Evolutionary conservation across 1,140 invertebrate species (phyloP).

Genomic region (Sitobion miscanthi): DNA sequence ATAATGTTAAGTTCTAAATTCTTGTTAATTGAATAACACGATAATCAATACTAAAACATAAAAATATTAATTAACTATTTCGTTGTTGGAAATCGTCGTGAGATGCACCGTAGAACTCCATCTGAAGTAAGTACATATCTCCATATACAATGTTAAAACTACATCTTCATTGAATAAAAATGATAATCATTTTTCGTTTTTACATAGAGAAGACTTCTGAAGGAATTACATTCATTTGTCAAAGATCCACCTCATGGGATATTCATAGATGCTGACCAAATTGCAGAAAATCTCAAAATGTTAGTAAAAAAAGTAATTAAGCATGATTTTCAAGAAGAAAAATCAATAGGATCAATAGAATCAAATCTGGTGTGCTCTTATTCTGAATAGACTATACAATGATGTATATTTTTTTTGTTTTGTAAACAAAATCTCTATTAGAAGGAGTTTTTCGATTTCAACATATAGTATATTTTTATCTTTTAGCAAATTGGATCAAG

Average conservation of each 20-base stretch:
- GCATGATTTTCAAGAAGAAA: too few species aligned
- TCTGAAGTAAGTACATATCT: constrained; percentile 34
- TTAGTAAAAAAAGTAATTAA: constrained; percentile 59
- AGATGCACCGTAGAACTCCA: constrained; percentile 36
- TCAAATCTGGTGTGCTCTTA: too few species aligned
- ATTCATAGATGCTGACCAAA: constrained; percentile 78
- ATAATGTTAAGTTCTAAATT: too few species aligned
- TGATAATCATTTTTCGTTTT: not conserved
- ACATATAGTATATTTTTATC: too few species aligned
- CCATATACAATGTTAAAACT: not conserved
- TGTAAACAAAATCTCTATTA: too few species aligned
- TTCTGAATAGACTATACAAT: too few species aligned
- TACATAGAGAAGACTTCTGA: constrained; percentile 84
- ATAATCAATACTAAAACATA: not conserved
- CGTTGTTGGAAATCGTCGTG: not conserved
- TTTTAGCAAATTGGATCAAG: too few species aligned
- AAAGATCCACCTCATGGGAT: constrained; percentile 94
- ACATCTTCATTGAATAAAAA: not conserved
- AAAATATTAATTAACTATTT: too few species aligned
- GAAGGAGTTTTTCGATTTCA: too few species aligned
- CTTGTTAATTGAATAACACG: not conserved
- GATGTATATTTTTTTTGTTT: too few species aligned
- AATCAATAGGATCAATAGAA: not conserved
- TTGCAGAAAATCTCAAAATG: constrained; percentile 72
- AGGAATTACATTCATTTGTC: constrained; percentile 92